phyloP scores from a whole-genome alignment of 2,888 invertebrate genomes.

The Agrotis exclamationis region DNA sequence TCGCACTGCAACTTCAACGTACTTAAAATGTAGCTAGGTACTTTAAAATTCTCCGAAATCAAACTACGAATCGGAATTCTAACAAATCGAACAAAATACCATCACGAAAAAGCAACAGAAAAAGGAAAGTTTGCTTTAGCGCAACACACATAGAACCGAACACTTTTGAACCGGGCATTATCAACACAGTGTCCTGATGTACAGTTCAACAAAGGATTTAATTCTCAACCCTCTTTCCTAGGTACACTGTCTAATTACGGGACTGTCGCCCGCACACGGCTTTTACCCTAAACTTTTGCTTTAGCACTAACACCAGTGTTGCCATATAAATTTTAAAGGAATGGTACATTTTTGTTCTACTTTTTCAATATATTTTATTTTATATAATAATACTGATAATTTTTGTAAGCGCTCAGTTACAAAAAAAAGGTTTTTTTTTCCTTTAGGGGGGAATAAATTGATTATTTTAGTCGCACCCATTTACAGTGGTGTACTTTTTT shows the following conservation, averaged over 20 bases:
- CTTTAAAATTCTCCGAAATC: neutral
- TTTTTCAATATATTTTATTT: too few relatives aligned
- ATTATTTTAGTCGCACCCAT: too few relatives aligned
- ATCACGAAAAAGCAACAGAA: constrained; percentile 11
- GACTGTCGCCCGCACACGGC: constrained; percentile 69
- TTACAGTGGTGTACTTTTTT: too few relatives aligned
- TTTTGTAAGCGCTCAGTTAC: too few relatives aligned
- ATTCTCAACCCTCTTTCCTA: constrained; percentile 61
- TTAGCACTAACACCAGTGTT: constrained; percentile 60
- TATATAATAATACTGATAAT: too few relatives aligned
- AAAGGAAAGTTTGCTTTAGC: neutral
- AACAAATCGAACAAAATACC: constrained; percentile 14
- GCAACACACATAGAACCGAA: constrained; percentile 24
- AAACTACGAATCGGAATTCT: constrained; percentile 8
- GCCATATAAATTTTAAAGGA: too few relatives aligned
- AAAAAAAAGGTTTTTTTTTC: too few relatives aligned
- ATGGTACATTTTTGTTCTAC: too few relatives aligned
- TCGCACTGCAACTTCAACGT: neutral
- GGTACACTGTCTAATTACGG: constrained; percentile 71
- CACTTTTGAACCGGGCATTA: constrained; percentile 25
- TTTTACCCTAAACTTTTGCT: constrained; percentile 72
- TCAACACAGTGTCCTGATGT: constrained; percentile 53
- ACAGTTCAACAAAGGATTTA: constrained; percentile 69
- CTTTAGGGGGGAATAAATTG: too few relatives aligned
- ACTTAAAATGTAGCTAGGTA: neutral